Conservation (phyloP, 2,888 invertebrate genomes). For the Lampropteryx suffumata region DNA sequence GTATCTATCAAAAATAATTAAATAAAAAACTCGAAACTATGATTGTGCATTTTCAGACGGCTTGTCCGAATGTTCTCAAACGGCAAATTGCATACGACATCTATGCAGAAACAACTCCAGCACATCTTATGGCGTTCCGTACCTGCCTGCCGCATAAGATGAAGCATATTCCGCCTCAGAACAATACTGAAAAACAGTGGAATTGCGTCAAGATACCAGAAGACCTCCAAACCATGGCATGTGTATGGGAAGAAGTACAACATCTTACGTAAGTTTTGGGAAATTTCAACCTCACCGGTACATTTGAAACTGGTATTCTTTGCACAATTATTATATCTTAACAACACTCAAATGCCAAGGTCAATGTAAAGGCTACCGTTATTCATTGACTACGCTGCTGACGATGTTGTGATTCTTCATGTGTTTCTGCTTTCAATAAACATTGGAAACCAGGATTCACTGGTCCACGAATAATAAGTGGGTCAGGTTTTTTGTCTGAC, state of each 20-base stretch:
- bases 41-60: slow-evolving; percentile 50
- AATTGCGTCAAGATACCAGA: slow-evolving; percentile 79
- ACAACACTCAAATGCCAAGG: too few relatives aligned
- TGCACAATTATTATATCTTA: too few relatives aligned
- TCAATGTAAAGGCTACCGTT: too few relatives aligned
- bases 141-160: slow-evolving; percentile 73
- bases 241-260: slow-evolving; percentile 85
- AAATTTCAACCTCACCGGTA: too few relatives aligned
- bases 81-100: slow-evolving; percentile 76
- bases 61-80: slow-evolving; percentile 74
- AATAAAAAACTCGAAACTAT: too few relatives aligned
- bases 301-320: too few relatives aligned
- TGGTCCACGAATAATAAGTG: too few relatives aligned
- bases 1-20: too few relatives aligned
- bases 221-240: slow-evolving; percentile 83
- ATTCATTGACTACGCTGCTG: background rate
- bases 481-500: too few relatives aligned
- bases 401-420: background rate
- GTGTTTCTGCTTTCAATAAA: too few relatives aligned
- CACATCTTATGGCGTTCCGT: slow-evolving; percentile 78
- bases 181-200: slow-evolving; percentile 81
- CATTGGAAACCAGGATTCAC: too few relatives aligned
- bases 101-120: slow-evolving; percentile 70
- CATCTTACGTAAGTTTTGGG: slow-evolving; percentile 75
- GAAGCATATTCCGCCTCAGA: slow-evolving; percentile 79